These are phyloP conservation scores for Crotalus tigris DNA, from an alignment of 2,113 vertebrate genomes.

Conservation along the genomic window DNA sequence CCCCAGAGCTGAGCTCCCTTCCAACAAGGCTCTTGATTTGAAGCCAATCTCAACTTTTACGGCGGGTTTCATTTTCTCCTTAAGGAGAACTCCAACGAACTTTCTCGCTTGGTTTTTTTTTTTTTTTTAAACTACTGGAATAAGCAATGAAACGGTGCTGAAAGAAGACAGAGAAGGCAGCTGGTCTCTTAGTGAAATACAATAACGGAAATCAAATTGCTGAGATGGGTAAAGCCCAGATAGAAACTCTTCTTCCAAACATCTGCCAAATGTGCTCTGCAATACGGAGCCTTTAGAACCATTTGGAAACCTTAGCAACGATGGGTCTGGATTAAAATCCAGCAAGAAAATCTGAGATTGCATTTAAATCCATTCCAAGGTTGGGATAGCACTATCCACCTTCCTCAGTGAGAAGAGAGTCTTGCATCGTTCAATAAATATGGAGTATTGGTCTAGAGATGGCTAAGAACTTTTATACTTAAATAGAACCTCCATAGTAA, in stretches of 20 bases:
- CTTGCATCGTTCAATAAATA: neutral
- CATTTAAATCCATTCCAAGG: neutral
- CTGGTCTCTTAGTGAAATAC: slow-evolving; percentile 51
- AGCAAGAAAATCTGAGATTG: slow-evolving; percentile 6
- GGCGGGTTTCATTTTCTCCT: slow-evolving; percentile 28
- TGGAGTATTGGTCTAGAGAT: neutral
- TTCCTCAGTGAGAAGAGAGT: neutral
- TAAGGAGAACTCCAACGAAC: neutral
- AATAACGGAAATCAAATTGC: slow-evolving; percentile 29
- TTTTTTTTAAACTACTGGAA: neutral
- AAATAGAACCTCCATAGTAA: neutral
- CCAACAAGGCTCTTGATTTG: slow-evolving; percentile 26
- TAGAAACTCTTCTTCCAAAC: slow-evolving; percentile 50
- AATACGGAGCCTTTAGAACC: slow-evolving; percentile 12
- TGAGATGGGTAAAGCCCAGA: slow-evolving; percentile 38
- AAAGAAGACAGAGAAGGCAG: neutral
- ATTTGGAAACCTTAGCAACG: neutral
- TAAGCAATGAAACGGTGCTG: slow-evolving; percentile 56
- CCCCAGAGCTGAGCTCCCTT: neutral
- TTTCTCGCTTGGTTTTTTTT: neutral
- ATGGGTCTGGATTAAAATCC: neutral
- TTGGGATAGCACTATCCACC: fast-evolving
- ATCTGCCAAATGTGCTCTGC: slow-evolving; percentile 43
- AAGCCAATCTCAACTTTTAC: neutral
- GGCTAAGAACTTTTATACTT: neutral